Evolutionary conservation across 2,888 invertebrate genomes (phyloP), one percentile per base, ranked within the genome.

Genomic region (Tetragnatha montana): DNA sequence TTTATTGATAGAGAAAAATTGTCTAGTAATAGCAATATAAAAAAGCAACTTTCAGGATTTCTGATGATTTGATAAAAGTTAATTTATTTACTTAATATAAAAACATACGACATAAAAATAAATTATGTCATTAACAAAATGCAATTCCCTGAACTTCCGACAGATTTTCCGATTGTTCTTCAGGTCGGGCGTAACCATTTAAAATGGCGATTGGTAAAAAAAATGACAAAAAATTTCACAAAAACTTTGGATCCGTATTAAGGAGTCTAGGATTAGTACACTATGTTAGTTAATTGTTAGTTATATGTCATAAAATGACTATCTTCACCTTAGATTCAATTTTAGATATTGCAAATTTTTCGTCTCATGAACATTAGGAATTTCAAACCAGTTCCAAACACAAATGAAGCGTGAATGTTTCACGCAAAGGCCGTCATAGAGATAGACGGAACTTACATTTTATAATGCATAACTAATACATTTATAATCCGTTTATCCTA

Each of bases 251-350:
- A 60, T 60, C 17, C 35, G 35, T 35, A 35, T 35, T 35, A 35
- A 35, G 2, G 35, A 4, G 35, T 35, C 4, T 35, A 35, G 35
- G 35, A 35, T 35, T 35, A 35, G 35, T 35, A 35, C 35, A 35
- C 35, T 35, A n/a, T 35, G 4, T 35, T 35, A 4, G 35, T 35
- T 35, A 35, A 35, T 35, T 35, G 35, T 35, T 35, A 35, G 4
- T 1, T 35, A 35, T 35, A 35, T 2, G 35, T 35, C 35, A 35
- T 35, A 35, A 47, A 35, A 12, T 35, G 12, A 35, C 19, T 19
- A 60, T 22, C 50, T 68, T 73, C 71, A 86, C 86, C 74, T 79
- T 86, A 60, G 86, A 49, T 86, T 86, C 86, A 86, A 86, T 86
- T 86, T 86, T 86, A 78, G 80, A 73, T n/a, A 50, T 21, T 73